Evolutionary conservation across 2,888 invertebrate genomes (phyloP).

Genomic region (Acrobasis repandana): DNA sequence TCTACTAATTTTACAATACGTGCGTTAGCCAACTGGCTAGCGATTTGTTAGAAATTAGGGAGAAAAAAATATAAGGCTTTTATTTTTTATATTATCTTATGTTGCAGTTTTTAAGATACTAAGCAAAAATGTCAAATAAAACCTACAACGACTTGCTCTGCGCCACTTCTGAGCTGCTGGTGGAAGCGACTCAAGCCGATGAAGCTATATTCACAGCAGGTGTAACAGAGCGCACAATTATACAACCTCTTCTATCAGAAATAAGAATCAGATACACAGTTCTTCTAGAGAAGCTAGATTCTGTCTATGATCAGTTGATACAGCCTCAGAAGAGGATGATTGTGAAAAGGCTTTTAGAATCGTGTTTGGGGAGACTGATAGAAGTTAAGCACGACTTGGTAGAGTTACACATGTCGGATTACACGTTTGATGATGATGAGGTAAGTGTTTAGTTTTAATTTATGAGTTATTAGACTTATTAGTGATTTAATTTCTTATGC

Average conservation of each 20-base stretch:
- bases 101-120: neutral
- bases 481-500: no score
- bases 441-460: conserved; percentile 38
- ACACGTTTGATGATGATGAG: conserved; percentile 91
- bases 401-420: conserved; percentile 92
- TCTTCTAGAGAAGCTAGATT: conserved; percentile 88
- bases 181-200: conserved; percentile 84
- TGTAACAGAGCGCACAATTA: conserved; percentile 81
- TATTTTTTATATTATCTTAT: neutral
- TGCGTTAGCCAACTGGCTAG: no score
- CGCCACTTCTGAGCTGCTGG: conserved; percentile 76
- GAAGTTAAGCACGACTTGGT: conserved; percentile 95
- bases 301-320: conserved; percentile 94
- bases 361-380: conserved; percentile 90
- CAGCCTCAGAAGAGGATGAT: conserved; percentile 96
- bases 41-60: no score
- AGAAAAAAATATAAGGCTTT: no score
- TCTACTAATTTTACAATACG: no score
- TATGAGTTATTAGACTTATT: no score
- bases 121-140: conserved; percentile 86
- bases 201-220: conserved; percentile 84
- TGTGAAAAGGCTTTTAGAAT: conserved; percentile 88
- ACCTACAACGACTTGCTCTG: conserved; percentile 88
- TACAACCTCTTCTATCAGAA: conserved; percentile 85
- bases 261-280: conserved; percentile 92